Percentiles rank a stretch among this genome's conserved stretches.
Evolutionary conservation across 1,140 invertebrate species (phyloP).

Genomic region (Zophobas atratus): DNA sequence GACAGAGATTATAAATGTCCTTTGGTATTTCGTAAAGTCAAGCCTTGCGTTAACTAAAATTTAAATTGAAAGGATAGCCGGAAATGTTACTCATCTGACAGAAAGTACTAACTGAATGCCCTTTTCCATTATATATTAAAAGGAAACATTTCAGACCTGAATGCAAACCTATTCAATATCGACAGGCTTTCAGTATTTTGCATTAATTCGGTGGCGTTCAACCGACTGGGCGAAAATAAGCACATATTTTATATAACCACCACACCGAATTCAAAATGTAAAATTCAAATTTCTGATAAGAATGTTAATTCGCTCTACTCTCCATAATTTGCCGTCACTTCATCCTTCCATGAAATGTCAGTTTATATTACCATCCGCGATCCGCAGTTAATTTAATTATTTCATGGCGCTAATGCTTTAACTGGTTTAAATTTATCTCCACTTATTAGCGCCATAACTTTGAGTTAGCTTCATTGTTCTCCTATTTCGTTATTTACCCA

Average conservation of each 20-base stretch:
- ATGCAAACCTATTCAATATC: constrained; percentile 17
- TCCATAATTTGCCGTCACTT: neutral
- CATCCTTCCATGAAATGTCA: constrained; percentile 7
- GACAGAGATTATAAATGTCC: neutral
- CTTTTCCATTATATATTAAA: constrained; percentile 33
- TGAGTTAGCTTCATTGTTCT: neutral
- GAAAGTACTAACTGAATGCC: constrained; percentile 36
- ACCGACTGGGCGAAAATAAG: neutral
- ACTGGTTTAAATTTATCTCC: constrained; percentile 16
- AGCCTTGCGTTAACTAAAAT: constrained; percentile 25
- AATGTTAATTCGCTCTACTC: neutral
- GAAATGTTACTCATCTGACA: constrained; percentile 3
- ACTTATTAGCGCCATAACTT: constrained; percentile 7
- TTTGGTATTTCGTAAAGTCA: neutral
- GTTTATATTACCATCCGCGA: constrained; percentile 18
- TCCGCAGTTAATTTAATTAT: constrained; percentile 15
- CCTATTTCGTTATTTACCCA: neutral
- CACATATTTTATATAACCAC: too few relatives aligned
- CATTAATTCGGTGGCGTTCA: constrained; percentile 16
- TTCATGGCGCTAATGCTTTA: constrained; percentile 8
- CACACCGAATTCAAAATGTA: too few relatives aligned
- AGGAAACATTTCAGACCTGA: constrained; percentile 8
- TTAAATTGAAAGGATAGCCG: constrained; percentile 27
- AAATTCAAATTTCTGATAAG: neutral
- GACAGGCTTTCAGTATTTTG: constrained; percentile 8